Conservation (phyloP, 2,888 invertebrate genomes). For the Anoncus sp. region DNA sequence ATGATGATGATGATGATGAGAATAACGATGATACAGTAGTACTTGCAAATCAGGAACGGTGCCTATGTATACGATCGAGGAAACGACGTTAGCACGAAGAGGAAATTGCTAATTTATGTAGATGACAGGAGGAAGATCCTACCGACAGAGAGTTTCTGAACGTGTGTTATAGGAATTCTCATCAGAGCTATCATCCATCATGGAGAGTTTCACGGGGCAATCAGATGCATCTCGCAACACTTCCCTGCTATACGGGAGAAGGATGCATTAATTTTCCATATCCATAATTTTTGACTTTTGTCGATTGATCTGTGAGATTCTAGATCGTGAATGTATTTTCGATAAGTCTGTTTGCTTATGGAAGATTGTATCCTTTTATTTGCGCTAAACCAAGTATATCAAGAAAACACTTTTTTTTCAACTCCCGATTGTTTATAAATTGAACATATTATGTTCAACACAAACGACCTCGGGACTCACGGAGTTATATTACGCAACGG, state of each 20-base stretch:
- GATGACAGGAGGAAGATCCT: constrained; percentile 60
- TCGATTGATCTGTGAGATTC: constrained; percentile 1
- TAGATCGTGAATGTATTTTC: background rate
- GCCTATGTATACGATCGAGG: constrained; percentile 33
- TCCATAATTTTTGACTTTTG: constrained; percentile 25
- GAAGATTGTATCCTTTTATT: background rate
- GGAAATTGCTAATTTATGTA: constrained; percentile 66
- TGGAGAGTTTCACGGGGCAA: constrained; percentile 40
- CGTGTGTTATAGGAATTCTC: constrained; percentile 54
- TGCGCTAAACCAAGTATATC: background rate
- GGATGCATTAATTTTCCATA: constrained; percentile 33
- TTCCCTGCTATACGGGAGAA: constrained; percentile 8
- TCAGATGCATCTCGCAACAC: constrained; percentile 57
- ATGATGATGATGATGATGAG: constrained; percentile 43
- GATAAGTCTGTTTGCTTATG: background rate
- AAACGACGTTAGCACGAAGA: constrained; percentile 54
- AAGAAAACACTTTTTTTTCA: background rate
- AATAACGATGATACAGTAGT: constrained; percentile 52
- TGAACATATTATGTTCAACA: background rate
- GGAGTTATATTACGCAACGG: constrained; percentile 28
- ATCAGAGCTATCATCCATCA: constrained; percentile 57
- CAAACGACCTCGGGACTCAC: constrained; percentile 20
- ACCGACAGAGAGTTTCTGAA: constrained; percentile 17
- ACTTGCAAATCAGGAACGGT: constrained; percentile 52
- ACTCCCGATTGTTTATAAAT: constrained; percentile 3